These are phyloP conservation scores for Sebastes minor DNA, from an alignment of 2,797 vertebrate genomes.

Conservation along the genomic window DNA sequence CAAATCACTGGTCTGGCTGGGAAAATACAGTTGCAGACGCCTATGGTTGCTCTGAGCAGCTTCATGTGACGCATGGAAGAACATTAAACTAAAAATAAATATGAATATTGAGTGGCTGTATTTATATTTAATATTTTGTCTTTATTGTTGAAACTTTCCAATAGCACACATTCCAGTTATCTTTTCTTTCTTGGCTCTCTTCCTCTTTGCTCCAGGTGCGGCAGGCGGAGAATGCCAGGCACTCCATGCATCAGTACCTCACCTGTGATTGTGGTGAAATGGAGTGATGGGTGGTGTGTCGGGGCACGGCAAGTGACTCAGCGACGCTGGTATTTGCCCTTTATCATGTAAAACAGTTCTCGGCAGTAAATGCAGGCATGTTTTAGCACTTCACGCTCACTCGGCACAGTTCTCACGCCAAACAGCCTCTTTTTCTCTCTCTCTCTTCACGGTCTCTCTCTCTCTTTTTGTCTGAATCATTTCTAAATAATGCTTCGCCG, in stretches of 20 bases:
- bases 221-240: constrained; percentile 20
- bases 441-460: not conserved
- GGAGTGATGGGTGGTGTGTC: constrained; percentile 36
- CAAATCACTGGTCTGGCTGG: not conserved
- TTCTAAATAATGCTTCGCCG: not conserved
- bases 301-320: constrained; percentile 53
- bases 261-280: constrained; percentile 59
- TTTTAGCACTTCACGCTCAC: not conserved
- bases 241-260: constrained; percentile 43
- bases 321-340: constrained; percentile 31
- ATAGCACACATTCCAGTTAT: not conserved
- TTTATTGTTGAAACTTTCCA: not conserved
- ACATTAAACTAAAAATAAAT: not conserved
- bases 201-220: constrained; percentile 48
- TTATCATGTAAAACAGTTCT: not conserved
- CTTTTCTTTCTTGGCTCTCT: constrained; percentile 2
- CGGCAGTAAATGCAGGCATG: constrained; percentile 3
- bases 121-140: not conserved
- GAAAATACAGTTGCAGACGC: not conserved
- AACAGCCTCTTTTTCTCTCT: not conserved
- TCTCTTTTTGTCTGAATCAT: constrained; percentile 13
- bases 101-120: not conserved
- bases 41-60: not conserved
- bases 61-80: not conserved
- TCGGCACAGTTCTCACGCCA: not conserved